Evolutionary conservation across 2,888 invertebrate genomes (phyloP), one percentile per base, ranked within the genome.

Genomic region (Patella caerulea): DNA sequence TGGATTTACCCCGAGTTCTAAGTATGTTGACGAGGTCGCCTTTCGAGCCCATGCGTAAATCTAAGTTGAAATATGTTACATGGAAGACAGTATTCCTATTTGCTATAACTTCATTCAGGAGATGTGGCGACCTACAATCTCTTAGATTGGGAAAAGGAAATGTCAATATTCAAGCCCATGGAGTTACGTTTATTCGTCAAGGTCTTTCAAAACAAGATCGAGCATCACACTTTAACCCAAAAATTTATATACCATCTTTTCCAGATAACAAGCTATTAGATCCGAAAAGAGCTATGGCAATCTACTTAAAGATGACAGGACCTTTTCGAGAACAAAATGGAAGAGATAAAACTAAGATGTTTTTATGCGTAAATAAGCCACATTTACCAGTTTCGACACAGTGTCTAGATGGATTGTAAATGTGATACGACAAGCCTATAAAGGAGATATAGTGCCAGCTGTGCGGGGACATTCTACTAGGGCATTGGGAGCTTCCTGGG

Each of bases 401-500:
- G 24, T 65, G 24, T 65, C 65, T 65, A n/a, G 65, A 65, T 76
- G 54, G 24, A 76, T 71, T 71, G 52, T 72, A 12, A 54, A 55
- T 15, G 71, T 71, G 5, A 76, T 76, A n/a, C 19, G 71, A 24
- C 17, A 17, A 34, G 72, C 72, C n/a, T 72, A 76, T 55, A 29
- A 29, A 29, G 54, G 19, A n/a, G 65, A 55, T 24, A 19, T 52
- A 59, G 17, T 29, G 3, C 52, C 11, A 24, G 53, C 17, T 19
- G 71, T 19, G 12, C 53, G 55, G 54, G 55, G 70, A 12, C 78
- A 75, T 74, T 75, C 72, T 17, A 78, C 78, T 34, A 71, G 78
- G 59, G 65, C 24, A 71, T 17, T 78, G 11, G 78, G 78, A 14
- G 74, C 78, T n/a, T 77, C 69, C 11, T 77, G 72, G 72, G 65